phyloP scores from a whole-genome alignment of 1,140 invertebrate species.

The Drosophila gunungcola region DNA sequence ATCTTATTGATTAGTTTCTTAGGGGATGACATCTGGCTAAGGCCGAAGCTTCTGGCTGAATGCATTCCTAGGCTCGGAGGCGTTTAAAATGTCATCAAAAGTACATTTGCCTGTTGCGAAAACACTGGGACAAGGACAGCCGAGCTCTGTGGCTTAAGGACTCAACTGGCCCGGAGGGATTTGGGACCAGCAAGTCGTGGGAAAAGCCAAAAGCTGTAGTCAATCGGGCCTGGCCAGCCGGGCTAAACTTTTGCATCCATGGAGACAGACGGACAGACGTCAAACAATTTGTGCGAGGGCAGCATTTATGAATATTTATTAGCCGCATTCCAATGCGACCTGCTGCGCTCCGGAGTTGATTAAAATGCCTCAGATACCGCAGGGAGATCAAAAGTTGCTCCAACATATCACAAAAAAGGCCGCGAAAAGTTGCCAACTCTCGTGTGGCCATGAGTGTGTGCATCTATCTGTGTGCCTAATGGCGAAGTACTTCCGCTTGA shows the following conservation, averaged over 20 bases:
- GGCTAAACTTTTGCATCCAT: conserved; percentile 39
- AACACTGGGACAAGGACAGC: conserved; percentile 48
- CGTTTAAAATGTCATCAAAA: conserved; percentile 75
- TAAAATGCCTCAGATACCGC: conserved; percentile 63
- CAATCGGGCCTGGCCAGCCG: conserved; percentile 1
- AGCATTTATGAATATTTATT: conserved; percentile 74
- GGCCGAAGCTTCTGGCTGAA: not conserved
- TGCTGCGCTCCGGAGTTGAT: conserved; percentile 52
- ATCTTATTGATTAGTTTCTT: conserved; percentile 32
- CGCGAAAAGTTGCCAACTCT: conserved; percentile 48
- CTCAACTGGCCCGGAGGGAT: conserved; percentile 34
- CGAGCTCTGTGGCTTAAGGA: conserved; percentile 57
- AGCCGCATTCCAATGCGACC: conserved; percentile 55
- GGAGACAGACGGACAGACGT: conserved; percentile 20
- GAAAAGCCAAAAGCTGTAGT: not conserved
- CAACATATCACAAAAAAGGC: conserved; percentile 1
- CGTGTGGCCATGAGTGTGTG: not conserved
- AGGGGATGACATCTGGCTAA: not conserved
- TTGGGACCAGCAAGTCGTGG: conserved; percentile 1
- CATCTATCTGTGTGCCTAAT: not conserved
- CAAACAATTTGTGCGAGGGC: conserved; percentile 31
- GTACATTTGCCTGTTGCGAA: conserved; percentile 57
- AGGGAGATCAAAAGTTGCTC: conserved; percentile 40
- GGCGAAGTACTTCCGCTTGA: conserved; percentile 57
- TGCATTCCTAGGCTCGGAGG: conserved; percentile 25